These are phyloP conservation scores for Thalpophila matura DNA, from an alignment of 2,888 invertebrate species.

Conservation along the genomic window DNA sequence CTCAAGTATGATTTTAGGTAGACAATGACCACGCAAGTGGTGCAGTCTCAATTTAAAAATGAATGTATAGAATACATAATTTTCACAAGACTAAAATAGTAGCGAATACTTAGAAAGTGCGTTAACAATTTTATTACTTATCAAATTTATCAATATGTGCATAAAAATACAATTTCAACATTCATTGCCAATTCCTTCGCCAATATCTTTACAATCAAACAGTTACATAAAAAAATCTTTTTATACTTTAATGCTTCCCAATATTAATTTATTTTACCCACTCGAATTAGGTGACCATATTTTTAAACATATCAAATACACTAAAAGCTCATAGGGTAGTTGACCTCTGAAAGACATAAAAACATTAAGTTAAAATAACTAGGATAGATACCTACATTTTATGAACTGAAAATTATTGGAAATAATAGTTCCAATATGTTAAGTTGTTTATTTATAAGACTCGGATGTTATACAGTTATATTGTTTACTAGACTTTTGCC, in stretches of 20 bases:
- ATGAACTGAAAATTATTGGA: too few species aligned
- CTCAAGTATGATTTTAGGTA: conserved; percentile 44
- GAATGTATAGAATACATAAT: conserved; percentile 49
- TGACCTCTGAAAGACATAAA: background rate
- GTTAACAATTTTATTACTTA: conserved; percentile 65
- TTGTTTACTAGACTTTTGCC: too few species aligned
- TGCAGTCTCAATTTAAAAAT: conserved; percentile 39
- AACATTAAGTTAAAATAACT: background rate
- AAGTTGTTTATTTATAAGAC: too few species aligned
- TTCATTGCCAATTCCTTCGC: conserved; percentile 71
- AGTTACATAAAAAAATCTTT: conserved; percentile 22
- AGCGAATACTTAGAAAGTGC: conserved; percentile 67
- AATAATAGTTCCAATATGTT: background rate
- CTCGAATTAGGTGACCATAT: conserved; percentile 22
- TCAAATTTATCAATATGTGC: conserved; percentile 69
- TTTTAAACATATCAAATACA: conserved; percentile 19
- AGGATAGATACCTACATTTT: too few species aligned
- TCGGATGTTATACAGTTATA: too few species aligned
- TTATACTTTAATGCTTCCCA: conserved; percentile 46
- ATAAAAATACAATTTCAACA: conserved; percentile 71
- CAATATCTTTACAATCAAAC: conserved; percentile 39
- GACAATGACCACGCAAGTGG: conserved; percentile 19
- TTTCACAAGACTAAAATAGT: conserved; percentile 52
- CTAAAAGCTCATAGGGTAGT: background rate
- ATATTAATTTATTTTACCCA: conserved; percentile 30